phyloP scores from a whole-genome alignment of 2,113 vertebrate genomes.

The Tor tambroides region DNA sequence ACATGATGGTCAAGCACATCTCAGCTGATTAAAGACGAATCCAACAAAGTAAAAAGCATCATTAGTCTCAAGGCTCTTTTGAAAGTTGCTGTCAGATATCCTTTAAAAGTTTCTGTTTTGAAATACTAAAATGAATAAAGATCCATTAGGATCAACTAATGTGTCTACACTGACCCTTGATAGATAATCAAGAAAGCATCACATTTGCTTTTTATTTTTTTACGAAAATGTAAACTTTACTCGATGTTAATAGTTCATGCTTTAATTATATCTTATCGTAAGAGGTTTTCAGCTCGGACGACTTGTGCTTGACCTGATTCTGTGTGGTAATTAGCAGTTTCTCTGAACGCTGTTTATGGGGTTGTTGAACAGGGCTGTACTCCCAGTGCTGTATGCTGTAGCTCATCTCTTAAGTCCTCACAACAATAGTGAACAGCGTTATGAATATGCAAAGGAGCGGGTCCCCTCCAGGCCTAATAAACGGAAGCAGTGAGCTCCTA shows the following conservation, averaged over 20 bases:
- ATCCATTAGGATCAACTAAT: conserved; percentile 21
- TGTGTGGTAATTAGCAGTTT: conserved; percentile 46
- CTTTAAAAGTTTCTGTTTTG: conserved; percentile 12
- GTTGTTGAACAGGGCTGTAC: conserved; percentile 25
- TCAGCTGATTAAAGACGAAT: conserved; percentile 49
- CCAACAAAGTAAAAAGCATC: conserved; percentile 44
- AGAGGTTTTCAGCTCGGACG: conserved; percentile 4
- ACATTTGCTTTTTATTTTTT: background rate
- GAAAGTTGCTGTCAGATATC: conserved; percentile 14
- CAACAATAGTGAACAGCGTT: conserved; percentile 43
- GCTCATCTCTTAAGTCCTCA: conserved; percentile 44
- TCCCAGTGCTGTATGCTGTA: conserved; percentile 19
- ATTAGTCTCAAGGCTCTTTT: conserved; percentile 42
- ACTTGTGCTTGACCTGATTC: conserved; percentile 44
- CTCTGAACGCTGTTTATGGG: conserved; percentile 23
- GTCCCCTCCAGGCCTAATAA: conserved; percentile 50
- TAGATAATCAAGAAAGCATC: background rate
- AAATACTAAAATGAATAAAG: background rate
- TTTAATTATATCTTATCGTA: conserved; percentile 31
- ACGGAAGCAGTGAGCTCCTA: conserved; percentile 48
- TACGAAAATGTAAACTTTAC: background rate
- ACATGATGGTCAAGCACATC: conserved; percentile 39
- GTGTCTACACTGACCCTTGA: background rate
- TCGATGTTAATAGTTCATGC: background rate
- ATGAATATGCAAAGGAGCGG: conserved; percentile 53